These are phyloP conservation scores for Dynastes grantii DNA, from an alignment of 2,888 invertebrate species.

Conservation along the genomic window DNA sequence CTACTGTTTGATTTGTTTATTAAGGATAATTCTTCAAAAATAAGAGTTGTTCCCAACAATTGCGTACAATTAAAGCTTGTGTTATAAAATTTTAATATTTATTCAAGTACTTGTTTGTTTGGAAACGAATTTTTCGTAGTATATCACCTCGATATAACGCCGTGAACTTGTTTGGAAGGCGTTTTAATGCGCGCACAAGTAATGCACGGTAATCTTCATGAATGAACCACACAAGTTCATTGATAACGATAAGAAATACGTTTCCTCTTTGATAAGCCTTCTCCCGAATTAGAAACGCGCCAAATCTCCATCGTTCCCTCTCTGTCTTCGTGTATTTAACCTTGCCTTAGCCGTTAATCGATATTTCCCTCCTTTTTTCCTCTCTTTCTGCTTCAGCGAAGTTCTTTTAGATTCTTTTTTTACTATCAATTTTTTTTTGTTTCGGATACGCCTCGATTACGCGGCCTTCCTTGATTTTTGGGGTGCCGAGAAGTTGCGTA, in stretches of 20 bases:
- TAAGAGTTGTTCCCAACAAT: too few species aligned
- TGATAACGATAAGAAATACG: conserved; percentile 51
- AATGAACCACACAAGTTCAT: conserved; percentile 52
- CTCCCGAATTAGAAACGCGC: conserved; percentile 37
- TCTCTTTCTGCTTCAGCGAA: not conserved
- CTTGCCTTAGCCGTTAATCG: conserved; percentile 9
- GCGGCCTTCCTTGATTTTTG: not conserved
- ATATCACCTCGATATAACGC: not conserved
- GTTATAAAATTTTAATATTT: too few species aligned
- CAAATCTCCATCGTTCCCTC: conserved; percentile 23
- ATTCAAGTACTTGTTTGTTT: too few species aligned
- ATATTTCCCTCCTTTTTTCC: not conserved
- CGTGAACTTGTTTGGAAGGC: not conserved
- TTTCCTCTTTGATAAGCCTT: conserved; percentile 43
- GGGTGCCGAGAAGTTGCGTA: not conserved
- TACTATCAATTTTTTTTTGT: not conserved
- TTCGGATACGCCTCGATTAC: not conserved
- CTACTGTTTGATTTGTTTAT: too few species aligned
- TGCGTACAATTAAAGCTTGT: too few species aligned
- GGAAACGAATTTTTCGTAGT: too few species aligned
- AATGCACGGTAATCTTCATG: conserved; percentile 40
- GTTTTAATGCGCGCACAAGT: conserved; percentile 10
- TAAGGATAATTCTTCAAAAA: too few species aligned
- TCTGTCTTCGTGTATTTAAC: conserved; percentile 19
- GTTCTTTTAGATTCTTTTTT: conserved; percentile 2